phyloP scores from a whole-genome alignment of 1,140 invertebrate genomes.

The Heliconius hewitsoni region DNA sequence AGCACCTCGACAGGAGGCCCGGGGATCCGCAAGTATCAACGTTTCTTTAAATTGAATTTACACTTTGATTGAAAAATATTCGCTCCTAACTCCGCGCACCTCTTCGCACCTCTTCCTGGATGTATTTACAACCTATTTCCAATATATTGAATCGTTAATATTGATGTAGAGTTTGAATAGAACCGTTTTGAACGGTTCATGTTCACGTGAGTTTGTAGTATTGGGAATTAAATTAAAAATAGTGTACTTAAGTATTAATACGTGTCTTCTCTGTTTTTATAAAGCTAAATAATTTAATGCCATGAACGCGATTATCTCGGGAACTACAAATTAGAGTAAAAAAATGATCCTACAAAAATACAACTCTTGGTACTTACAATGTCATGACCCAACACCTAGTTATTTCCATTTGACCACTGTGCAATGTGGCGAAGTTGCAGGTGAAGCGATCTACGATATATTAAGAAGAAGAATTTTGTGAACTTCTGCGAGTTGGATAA shows the following conservation, averaged over 20 bases:
- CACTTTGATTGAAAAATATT: slow-evolving; percentile 16
- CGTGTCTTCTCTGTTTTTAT: too few relatives aligned
- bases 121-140: slow-evolving; percentile 3
- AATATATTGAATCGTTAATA: slow-evolving; percentile 5
- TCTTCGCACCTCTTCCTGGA: not conserved
- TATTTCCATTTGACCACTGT: too few relatives aligned
- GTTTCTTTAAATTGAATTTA: slow-evolving; percentile 18
- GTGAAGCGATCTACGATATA: too few relatives aligned
- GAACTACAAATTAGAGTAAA: too few relatives aligned
- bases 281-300: too few relatives aligned
- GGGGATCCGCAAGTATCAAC: not conserved
- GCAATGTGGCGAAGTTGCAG: too few relatives aligned
- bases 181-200: not conserved
- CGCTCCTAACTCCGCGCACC: not conserved
- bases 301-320: too few relatives aligned
- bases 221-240: not conserved
- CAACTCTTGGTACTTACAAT: too few relatives aligned
- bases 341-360: too few relatives aligned
- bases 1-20: not conserved
- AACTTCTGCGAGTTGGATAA: too few relatives aligned
- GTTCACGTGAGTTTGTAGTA: not conserved
- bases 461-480: too few relatives aligned
- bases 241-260: not conserved
- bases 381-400: too few relatives aligned
- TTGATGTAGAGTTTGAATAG: not conserved